Percentiles rank a stretch among this genome's conserved stretches.
Evolutionary conservation across 2,888 invertebrate genomes (phyloP).

Genomic region (Endotricha flammealis): DNA sequence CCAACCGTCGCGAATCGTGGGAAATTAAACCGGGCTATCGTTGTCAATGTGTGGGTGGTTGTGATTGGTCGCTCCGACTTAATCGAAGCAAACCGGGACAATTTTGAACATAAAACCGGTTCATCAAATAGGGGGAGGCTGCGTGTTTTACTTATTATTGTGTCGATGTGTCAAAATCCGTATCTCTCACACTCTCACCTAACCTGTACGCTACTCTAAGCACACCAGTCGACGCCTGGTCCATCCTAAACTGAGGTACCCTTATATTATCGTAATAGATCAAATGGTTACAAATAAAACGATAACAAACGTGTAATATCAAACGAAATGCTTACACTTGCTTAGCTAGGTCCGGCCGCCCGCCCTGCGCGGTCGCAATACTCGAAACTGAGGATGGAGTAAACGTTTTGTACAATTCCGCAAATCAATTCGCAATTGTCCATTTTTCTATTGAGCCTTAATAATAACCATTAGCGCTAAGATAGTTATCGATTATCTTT

Average conservation of each 20-base stretch:
- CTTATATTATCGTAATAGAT: constrained; percentile 74
- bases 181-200: constrained; percentile 62
- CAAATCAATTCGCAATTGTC: constrained; percentile 64
- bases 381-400: constrained; percentile 62
- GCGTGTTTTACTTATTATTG: constrained; percentile 51
- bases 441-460: constrained; percentile 66
- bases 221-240: constrained; percentile 77
- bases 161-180: constrained; percentile 66
- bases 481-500: constrained; percentile 63
- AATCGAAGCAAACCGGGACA: constrained; percentile 31
- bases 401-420: constrained; percentile 59
- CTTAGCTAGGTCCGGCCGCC: constrained; percentile 72
- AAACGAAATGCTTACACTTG: constrained; percentile 75
- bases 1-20: constrained; percentile 46
- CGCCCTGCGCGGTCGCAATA: constrained; percentile 51
- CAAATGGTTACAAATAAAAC: constrained; percentile 75
- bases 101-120: constrained; percentile 60
- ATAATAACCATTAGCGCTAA: constrained; percentile 69
- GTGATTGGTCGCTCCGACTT: constrained; percentile 24
- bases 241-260: constrained; percentile 76
- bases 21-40: constrained; percentile 71
- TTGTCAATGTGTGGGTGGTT: constrained; percentile 46
- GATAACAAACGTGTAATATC: constrained; percentile 74
- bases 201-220: constrained; percentile 62
- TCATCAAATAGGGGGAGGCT: constrained; percentile 52